Conservation (phyloP, 2,113 vertebrate genomes). For the Syngnathus floridae region DNA sequence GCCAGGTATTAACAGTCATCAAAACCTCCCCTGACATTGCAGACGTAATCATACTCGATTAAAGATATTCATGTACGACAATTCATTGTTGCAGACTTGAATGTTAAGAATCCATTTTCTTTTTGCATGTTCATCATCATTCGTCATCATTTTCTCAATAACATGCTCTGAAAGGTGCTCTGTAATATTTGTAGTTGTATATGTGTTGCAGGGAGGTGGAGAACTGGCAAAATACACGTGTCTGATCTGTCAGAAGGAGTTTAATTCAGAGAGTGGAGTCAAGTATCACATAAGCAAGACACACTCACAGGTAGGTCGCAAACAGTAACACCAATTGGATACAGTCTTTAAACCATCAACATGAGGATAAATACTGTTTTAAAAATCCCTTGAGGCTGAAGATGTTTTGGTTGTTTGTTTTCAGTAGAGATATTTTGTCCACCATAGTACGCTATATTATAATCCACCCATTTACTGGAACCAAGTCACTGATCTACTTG, state of each 20-base stretch:
- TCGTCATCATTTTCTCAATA: no score
- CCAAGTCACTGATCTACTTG: background rate
- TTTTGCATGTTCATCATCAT: no score
- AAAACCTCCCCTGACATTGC: background rate
- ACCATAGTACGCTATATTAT: background rate
- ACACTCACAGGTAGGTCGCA: slow-evolving; percentile 84
- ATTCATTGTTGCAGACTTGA: no score
- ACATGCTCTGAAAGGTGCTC: no score
- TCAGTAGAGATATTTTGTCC: background rate
- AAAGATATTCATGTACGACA: background rate
- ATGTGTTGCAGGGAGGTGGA: slow-evolving; percentile 79
- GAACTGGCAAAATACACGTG: slow-evolving; percentile 89
- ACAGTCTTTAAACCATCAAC: background rate
- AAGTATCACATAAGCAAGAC: slow-evolving; percentile 98
- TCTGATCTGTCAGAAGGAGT: slow-evolving; percentile 94
- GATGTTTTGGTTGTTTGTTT: background rate
- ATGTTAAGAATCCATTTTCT: background rate
- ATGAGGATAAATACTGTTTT: background rate
- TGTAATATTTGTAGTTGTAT: slow-evolving; percentile 17
- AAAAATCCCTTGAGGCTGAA: background rate
- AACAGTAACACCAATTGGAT: slow-evolving; percentile 1
- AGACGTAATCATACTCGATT: background rate
- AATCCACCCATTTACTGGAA: background rate
- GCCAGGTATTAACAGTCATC: slow-evolving; percentile 76
- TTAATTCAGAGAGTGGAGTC: slow-evolving; percentile 94